A percentile compares a stretch with the other conserved stretches of the same genome.
Evolutionary conservation across 2,113 vertebrate species (phyloP).

Genomic region (Thinocorus orbignyianus): DNA sequence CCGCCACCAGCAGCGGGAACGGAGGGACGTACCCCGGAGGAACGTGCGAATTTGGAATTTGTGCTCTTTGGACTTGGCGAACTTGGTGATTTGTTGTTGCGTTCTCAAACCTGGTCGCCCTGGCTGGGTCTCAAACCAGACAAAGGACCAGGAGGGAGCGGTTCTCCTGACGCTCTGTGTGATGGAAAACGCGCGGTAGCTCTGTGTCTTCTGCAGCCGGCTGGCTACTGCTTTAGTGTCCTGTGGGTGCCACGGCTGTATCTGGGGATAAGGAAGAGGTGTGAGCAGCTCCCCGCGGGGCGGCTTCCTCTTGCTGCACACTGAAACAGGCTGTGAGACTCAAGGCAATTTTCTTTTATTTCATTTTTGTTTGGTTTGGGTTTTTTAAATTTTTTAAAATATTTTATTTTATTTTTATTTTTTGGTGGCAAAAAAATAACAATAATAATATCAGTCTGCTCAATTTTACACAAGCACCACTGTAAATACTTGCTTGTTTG

Average conservation of each 20-base stretch:
- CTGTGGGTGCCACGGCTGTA: slow-evolving; percentile 40
- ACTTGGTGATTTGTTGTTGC: slow-evolving; percentile 10
- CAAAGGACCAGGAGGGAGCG: background rate
- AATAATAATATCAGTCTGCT: background rate
- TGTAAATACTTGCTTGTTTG: slow-evolving; percentile 78
- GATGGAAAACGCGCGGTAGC: background rate
- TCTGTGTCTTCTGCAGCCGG: background rate
- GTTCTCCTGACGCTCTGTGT: background rate
- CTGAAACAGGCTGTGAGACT: slow-evolving; percentile 52
- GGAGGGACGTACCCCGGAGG: background rate
- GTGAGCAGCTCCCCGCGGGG: background rate
- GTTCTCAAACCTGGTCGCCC: background rate
- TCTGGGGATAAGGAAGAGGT: slow-evolving; percentile 51
- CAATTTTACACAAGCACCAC: slow-evolving; percentile 46
- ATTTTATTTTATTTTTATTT: background rate
- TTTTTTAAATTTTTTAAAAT: too few species aligned
- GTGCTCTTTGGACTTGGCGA: slow-evolving; percentile 14
- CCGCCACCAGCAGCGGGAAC: background rate
- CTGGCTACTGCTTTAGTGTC: slow-evolving; percentile 20
- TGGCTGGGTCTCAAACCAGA: background rate
- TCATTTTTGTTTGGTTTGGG: background rate
- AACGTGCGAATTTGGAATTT: background rate
- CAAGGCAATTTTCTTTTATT: background rate
- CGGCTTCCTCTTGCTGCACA: slow-evolving; percentile 52
- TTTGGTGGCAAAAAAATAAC: background rate